A percentile compares a stretch with the other conserved stretches of the same genome.
phyloP scores from a whole-genome alignment of 2,797 vertebrate genomes.

The Leuciscus waleckii region DNA sequence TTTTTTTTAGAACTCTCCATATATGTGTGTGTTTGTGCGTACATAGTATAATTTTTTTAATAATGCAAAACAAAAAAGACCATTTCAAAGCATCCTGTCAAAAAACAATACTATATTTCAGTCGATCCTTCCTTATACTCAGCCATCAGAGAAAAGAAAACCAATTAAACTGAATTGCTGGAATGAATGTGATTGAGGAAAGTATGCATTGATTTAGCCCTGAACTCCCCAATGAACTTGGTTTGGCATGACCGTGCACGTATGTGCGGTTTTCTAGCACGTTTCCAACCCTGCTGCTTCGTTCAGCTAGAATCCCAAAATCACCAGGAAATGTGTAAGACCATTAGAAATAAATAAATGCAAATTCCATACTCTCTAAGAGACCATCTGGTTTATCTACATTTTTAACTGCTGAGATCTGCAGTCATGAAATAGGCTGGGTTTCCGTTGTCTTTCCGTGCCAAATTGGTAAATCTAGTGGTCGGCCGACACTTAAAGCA shows the following conservation, averaged over 20 bases:
- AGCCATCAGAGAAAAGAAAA: conserved; percentile 28
- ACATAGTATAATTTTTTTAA: background rate
- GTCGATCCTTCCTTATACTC: background rate
- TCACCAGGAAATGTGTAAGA: conserved; percentile 80
- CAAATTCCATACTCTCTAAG: conserved; percentile 73
- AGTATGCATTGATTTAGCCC: conserved; percentile 80
- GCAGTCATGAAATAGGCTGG: conserved; percentile 71
- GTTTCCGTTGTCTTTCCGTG: conserved; percentile 75
- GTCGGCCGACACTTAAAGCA: conserved; percentile 1
- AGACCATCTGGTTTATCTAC: conserved; percentile 80
- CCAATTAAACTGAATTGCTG: conserved; percentile 54
- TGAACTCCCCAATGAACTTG: conserved; percentile 81
- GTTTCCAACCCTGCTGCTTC: conserved; percentile 71
- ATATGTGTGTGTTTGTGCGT: background rate
- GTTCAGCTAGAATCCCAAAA: conserved; percentile 71
- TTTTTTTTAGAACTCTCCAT: background rate
- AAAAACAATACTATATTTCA: background rate
- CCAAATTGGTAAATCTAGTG: conserved; percentile 65
- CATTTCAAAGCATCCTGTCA: conserved; percentile 5
- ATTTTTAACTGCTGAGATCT: conserved; percentile 66
- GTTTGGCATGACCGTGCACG: conserved; percentile 63
- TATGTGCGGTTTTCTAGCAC: conserved; percentile 75
- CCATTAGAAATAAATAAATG: conserved; percentile 78
- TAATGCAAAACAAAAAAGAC: too few species aligned
- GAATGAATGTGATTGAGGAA: conserved; percentile 71